These are phyloP conservation scores for Formicarius rufipectus DNA, from an alignment of 2,113 vertebrate species.

Conservation along the genomic window DNA sequence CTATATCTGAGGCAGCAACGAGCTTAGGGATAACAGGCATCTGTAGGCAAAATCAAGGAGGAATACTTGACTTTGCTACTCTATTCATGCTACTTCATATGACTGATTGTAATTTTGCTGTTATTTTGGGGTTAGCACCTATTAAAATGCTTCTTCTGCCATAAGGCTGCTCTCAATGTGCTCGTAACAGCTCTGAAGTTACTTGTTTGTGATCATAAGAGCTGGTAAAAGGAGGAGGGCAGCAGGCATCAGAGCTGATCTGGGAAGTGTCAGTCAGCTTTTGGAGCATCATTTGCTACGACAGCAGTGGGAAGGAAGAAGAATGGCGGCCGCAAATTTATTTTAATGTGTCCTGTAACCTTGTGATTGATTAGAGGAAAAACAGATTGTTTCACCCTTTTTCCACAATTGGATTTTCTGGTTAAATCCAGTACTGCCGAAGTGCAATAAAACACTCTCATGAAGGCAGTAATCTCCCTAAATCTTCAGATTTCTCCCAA, in stretches of 20 bases:
- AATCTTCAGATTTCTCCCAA: conserved; percentile 19
- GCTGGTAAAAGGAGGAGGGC: neutral
- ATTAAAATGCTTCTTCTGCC: neutral
- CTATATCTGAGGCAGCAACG: neutral
- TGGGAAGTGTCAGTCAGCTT: conserved; percentile 16
- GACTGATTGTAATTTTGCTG: neutral
- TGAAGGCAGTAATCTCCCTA: conserved; percentile 53
- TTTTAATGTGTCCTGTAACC: conserved; percentile 49
- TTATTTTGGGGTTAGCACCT: neutral
- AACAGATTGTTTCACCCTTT: conserved; percentile 67
- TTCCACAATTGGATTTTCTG: conserved; percentile 63
- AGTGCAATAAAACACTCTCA: conserved; percentile 53
- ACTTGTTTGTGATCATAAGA: neutral
- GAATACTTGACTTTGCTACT: neutral
- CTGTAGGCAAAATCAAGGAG: neutral
- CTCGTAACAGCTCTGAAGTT: neutral
- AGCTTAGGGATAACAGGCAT: neutral
- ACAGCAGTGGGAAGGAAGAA: conserved; percentile 37
- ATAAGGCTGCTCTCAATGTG: neutral
- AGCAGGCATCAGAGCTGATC: neutral
- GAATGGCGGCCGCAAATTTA: neutral
- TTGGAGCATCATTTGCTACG: conserved; percentile 40
- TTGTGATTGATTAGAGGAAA: conserved; percentile 59
- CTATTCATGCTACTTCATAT: neutral
- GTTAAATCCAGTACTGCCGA: conserved; percentile 49